Evolutionary conservation across 2,888 invertebrate species (phyloP).

Genomic region (Eubasilissa splendida): DNA sequence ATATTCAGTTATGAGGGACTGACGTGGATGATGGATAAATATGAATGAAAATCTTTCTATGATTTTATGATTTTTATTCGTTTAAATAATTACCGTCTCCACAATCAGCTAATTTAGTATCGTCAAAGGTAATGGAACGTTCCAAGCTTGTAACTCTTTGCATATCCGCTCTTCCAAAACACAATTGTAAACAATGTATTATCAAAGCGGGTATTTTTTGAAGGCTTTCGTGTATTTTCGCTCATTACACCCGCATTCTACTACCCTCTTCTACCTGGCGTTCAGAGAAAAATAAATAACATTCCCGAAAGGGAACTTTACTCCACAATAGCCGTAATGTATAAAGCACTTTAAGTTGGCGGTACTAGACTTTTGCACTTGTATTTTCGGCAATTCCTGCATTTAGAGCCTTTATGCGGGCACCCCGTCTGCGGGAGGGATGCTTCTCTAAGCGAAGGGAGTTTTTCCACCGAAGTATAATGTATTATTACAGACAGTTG

Average conservation of each 20-base stretch:
- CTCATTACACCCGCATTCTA: constrained; percentile 55
- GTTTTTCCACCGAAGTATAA: too few relatives aligned
- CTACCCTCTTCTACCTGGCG: constrained; percentile 39
- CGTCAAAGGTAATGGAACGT: too few relatives aligned
- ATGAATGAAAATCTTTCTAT: too few relatives aligned
- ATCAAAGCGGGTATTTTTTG: constrained; percentile 28
- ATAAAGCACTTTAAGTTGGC: constrained; percentile 36
- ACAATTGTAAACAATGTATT: constrained; percentile 16
- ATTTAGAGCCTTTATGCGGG: constrained; percentile 53
- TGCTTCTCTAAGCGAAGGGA: too few relatives aligned
- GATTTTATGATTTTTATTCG: too few relatives aligned
- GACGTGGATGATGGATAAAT: too few relatives aligned
- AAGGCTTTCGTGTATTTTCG: constrained; percentile 34
- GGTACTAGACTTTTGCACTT: constrained; percentile 38
- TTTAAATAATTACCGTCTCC: too few relatives aligned
- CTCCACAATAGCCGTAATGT: constrained; percentile 21
- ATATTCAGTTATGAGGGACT: too few relatives aligned
- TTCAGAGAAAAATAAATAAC: constrained; percentile 43
- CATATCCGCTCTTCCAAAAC: background rate
- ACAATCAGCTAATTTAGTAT: too few relatives aligned
- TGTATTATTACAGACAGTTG: too few relatives aligned
- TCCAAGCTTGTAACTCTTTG: too few relatives aligned
- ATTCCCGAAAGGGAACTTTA: constrained; percentile 22
- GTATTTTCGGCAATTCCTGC: constrained; percentile 51
- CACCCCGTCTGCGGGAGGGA: background rate